Percentiles rank a stretch among this genome's conserved stretches.
phyloP scores from a whole-genome alignment of 1,140 invertebrate genomes.

The Lasaia peninsularis region DNA sequence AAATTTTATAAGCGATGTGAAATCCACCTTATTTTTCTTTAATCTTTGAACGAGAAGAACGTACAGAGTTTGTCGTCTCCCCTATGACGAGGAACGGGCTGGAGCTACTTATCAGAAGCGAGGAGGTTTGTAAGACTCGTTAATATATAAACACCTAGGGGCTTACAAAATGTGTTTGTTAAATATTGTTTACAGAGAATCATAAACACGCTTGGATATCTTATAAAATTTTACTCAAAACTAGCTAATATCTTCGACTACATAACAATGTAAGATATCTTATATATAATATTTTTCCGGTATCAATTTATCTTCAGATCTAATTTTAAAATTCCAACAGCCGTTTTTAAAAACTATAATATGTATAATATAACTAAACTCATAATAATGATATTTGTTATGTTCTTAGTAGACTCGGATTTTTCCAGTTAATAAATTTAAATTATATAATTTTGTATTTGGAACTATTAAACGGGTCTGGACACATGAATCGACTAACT shows the following conservation, averaged over 20 bases:
- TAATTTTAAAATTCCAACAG: no score
- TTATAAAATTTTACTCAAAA: neutral
- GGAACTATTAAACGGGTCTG: no score
- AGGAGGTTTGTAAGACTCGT: neutral
- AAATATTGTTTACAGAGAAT: neutral
- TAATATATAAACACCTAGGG: slow-evolving; percentile 9
- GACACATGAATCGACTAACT: no score
- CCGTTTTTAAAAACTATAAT: no score
- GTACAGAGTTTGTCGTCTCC: neutral
- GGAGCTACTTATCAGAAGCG: neutral
- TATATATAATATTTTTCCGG: no score
- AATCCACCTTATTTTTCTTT: neutral
- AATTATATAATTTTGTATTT: no score
- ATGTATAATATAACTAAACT: no score
- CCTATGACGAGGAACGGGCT: neutral
- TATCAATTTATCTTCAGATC: no score
- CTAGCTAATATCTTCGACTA: neutral
- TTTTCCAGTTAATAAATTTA: no score
- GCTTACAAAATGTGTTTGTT: slow-evolving; percentile 2
- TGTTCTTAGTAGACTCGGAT: no score
- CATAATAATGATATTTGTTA: no score
- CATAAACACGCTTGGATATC: neutral
- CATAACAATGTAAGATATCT: neutral
- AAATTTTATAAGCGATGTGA: neutral
- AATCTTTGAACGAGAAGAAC: neutral